Percentiles rank a stretch among this genome's conserved stretches.
phyloP scores from a whole-genome alignment of 1,140 invertebrate genomes.

The Hycleus phaleratus region DNA sequence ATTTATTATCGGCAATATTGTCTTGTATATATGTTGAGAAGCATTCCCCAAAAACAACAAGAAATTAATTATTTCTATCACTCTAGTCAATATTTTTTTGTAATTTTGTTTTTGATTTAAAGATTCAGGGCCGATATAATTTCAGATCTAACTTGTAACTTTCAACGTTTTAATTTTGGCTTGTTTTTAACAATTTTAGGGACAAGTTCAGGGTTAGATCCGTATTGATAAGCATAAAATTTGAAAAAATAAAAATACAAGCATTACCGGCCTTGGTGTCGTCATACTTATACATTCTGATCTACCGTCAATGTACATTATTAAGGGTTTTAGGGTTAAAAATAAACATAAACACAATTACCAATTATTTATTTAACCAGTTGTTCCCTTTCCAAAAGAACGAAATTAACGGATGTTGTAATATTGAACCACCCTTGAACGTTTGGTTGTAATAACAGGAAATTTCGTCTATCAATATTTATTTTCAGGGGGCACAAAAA shows the following conservation, averaged over 20 bases:
- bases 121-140: not conserved
- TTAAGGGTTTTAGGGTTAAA: slow-evolving; percentile 23
- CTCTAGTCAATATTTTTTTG: slow-evolving; percentile 19
- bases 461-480: no score
- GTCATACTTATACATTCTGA: slow-evolving; percentile 18
- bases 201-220: not conserved
- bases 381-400: no score
- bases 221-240: no score
- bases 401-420: no score
- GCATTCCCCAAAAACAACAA: slow-evolving; percentile 16
- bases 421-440: no score
- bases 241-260: not conserved
- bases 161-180: not conserved
- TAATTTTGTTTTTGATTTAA: no score
- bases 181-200: slow-evolving; percentile 1
- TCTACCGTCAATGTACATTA: slow-evolving; percentile 25
- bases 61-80: slow-evolving; percentile 14
- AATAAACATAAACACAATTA: slow-evolving; percentile 1
- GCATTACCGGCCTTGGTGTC: slow-evolving; percentile 8
- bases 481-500: no score
- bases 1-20: slow-evolving; percentile 1
- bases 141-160: not conserved
- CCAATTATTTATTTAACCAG: no score
- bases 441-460: no score
- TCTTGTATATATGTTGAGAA: slow-evolving; percentile 21